phyloP scores from a whole-genome alignment of 2,888 invertebrate species.

The Herminia tarsipennalis region DNA sequence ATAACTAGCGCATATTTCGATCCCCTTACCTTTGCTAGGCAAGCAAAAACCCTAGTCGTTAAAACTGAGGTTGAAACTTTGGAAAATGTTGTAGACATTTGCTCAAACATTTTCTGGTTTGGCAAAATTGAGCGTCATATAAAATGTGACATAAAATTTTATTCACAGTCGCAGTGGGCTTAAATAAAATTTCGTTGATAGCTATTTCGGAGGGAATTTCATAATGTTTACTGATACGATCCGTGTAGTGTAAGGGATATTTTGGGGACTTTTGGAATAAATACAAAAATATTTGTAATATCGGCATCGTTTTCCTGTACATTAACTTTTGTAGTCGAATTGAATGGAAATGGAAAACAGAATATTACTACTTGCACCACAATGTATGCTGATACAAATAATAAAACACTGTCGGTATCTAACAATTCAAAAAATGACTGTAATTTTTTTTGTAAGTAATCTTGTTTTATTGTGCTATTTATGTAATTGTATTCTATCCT shows the following conservation, averaged over 20 bases:
- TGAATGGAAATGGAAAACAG: too few species aligned
- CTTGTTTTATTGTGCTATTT: too few species aligned
- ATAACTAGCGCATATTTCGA: constrained; percentile 5
- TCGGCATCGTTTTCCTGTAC: too few species aligned
- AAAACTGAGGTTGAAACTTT: constrained; percentile 6
- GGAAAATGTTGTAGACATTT: constrained; percentile 5
- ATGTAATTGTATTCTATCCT: too few species aligned
- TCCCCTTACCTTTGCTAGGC: constrained; percentile 1
- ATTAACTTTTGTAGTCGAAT: background rate
- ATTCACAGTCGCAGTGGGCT: constrained; percentile 12
- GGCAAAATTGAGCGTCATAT: constrained; percentile 13
- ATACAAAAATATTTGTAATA: background rate
- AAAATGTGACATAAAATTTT: constrained; percentile 21
- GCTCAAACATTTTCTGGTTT: constrained; percentile 9
- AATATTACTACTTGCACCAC: background rate
- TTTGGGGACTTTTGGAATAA: background rate
- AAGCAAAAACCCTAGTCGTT: constrained; percentile 12
- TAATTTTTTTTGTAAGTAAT: too few species aligned
- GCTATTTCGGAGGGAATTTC: constrained; percentile 12
- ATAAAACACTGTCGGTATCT: too few species aligned
- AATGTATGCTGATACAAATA: background rate
- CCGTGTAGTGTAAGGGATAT: constrained; percentile 5
- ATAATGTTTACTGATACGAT: constrained; percentile 12
- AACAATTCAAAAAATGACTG: too few species aligned
- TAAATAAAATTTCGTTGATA: constrained; percentile 15